phyloP scores from a whole-genome alignment of 2,888 invertebrate genomes.

The Andrena haemorrhoa region DNA sequence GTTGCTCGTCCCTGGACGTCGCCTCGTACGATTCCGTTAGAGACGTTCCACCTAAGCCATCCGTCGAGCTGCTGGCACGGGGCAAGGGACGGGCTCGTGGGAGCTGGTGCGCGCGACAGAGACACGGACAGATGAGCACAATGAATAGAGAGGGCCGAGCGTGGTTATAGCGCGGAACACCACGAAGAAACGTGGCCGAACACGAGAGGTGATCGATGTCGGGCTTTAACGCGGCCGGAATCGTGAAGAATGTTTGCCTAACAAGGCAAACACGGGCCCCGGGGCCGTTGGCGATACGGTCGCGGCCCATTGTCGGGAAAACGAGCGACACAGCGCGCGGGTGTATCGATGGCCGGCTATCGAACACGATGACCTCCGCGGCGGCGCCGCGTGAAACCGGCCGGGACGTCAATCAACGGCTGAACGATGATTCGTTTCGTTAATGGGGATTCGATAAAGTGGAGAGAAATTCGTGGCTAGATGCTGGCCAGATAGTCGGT shows the following conservation, averaged over 20 bases:
- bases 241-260: slow-evolving; percentile 75
- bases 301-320: slow-evolving; percentile 67
- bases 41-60: slow-evolving; percentile 61
- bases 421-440: slow-evolving; percentile 39
- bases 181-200: slow-evolving; percentile 56
- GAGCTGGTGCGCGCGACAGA: slow-evolving; percentile 51
- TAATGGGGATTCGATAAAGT: slow-evolving; percentile 38
- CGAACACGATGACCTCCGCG: slow-evolving; percentile 52
- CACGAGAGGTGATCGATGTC: slow-evolving; percentile 74
- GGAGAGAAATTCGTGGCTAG: slow-evolving; percentile 47
- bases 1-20: slow-evolving; percentile 44
- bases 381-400: slow-evolving; percentile 59
- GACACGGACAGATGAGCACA: slow-evolving; percentile 40
- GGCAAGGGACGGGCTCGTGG: slow-evolving; percentile 39
- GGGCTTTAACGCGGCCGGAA: slow-evolving; percentile 72
- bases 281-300: slow-evolving; percentile 54
- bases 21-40: slow-evolving; percentile 72
- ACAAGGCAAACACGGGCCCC: slow-evolving; percentile 74
- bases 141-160: slow-evolving; percentile 50
- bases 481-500: slow-evolving; percentile 14
- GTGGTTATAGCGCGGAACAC: slow-evolving; percentile 40
- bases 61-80: slow-evolving; percentile 42
- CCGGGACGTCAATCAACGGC: slow-evolving; percentile 66
- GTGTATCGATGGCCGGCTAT: slow-evolving; percentile 66
- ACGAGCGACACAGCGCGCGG: slow-evolving; percentile 65